These are phyloP conservation scores for Chesias legatella DNA, from an alignment of 2,888 invertebrate species.

Conservation along the genomic window DNA sequence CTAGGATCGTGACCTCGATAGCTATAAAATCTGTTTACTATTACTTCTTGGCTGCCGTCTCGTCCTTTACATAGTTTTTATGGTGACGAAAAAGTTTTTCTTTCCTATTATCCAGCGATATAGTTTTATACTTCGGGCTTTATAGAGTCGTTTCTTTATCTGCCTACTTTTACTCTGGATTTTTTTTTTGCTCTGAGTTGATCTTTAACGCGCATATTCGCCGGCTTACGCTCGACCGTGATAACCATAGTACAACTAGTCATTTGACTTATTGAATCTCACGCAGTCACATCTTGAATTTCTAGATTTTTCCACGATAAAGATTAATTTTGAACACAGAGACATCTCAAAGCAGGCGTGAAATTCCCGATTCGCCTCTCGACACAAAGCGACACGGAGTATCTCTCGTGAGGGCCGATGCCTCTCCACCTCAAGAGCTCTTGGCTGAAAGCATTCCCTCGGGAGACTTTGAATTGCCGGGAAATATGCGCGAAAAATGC, in stretches of 20 bases:
- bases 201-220: no score
- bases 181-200: no score
- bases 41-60: slow-evolving; percentile 7
- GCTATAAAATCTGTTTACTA: slow-evolving; percentile 14
- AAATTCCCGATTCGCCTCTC: slow-evolving; percentile 1
- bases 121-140: no score
- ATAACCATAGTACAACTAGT: no score
- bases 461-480: slow-evolving; percentile 9
- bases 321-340: no score
- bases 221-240: no score
- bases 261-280: no score
- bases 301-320: no score
- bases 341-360: not conserved
- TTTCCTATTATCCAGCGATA: not conserved
- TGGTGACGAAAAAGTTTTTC: slow-evolving; percentile 7
- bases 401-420: slow-evolving; percentile 14
- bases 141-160: no score
- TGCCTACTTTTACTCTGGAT: no score
- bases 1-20: not conserved
- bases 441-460: slow-evolving; percentile 20
- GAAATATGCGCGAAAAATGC: slow-evolving; percentile 4
- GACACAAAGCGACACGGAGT: slow-evolving; percentile 12
- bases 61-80: slow-evolving; percentile 10
- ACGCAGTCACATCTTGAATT: no score
- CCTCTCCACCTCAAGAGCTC: slow-evolving; percentile 21